A percentile compares a stretch with the other conserved stretches of the same genome.
phyloP scores from a whole-genome alignment of 2,888 invertebrate species.

The Drosophila anceps region DNA sequence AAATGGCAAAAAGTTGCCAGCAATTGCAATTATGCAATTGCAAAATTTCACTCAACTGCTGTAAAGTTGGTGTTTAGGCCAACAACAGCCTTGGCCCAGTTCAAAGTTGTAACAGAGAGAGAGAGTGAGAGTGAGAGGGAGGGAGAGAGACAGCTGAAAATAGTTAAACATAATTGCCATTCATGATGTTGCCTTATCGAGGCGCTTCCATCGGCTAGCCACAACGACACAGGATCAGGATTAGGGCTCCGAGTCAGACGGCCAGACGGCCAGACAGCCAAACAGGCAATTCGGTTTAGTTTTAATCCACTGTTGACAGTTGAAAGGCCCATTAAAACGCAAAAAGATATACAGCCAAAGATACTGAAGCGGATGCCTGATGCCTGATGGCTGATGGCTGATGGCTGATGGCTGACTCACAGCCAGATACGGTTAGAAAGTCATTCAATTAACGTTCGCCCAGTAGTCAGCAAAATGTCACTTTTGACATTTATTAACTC shows the following conservation, averaged over 20 bases:
- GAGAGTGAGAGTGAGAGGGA: not conserved
- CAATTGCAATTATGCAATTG: constrained; percentile 57
- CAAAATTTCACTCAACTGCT: constrained; percentile 27
- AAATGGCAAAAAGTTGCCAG: constrained; percentile 39
- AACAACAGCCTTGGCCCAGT: constrained; percentile 54
- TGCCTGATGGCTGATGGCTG: not conserved
- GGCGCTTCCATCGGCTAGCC: constrained; percentile 19
- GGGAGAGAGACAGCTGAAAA: constrained; percentile 4
- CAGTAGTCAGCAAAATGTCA: constrained; percentile 58
- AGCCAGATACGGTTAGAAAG: constrained; percentile 63
- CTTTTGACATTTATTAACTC: constrained; percentile 77
- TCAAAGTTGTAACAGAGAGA: not conserved
- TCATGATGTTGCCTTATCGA: constrained; percentile 23
- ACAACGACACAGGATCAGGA: constrained; percentile 20
- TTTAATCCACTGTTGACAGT: constrained; percentile 70
- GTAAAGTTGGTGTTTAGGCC: constrained; percentile 27
- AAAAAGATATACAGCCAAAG: constrained; percentile 16
- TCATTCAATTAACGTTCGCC: constrained; percentile 69
- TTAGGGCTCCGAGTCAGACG: constrained; percentile 4
- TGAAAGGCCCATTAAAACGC: constrained; percentile 66
- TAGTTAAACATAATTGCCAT: constrained; percentile 23
- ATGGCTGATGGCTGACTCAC: constrained; percentile 15
- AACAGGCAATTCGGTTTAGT: constrained; percentile 32
- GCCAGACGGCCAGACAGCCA: constrained; percentile 4
- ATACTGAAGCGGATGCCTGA: not conserved